Evolutionary conservation across 2,888 invertebrate genomes (phyloP), one percentile per base, ranked within the genome.

Genomic region (Tortricodes alternella): DNA sequence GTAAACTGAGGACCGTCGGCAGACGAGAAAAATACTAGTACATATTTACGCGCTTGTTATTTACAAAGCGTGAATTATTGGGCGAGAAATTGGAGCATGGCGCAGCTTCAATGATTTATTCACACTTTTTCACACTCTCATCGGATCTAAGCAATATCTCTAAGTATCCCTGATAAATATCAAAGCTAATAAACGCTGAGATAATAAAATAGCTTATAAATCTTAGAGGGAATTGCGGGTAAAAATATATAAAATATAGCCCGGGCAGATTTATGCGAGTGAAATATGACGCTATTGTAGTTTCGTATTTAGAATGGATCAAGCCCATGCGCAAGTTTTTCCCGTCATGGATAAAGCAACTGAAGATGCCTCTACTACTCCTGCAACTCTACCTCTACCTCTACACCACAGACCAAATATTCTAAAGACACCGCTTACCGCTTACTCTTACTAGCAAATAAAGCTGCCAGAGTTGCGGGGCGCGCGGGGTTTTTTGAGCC

Each of bases 161-260:
- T 60, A 62, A 60, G 60, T 62, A 62, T 58, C 27, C 21, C 49
- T 63, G 63, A 63, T 63, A 62, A 60, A 63, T 62, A 63, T 62
- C 60, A 53, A 21, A 51, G 59, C 63, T 62, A 62, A 63, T 63
- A 63, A 59, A 60, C 63, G 46, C 57, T 51, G 59, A 58, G 61
- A 53, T 49, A 53, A 53, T 56, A 56, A 50, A 50, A 44, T 50
- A 38, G 38, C 46, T 5, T 35, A 50, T 50, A 55, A 56, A 56
- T 56, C 55, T 55, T 50, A 59, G 56, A 51, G 29, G 49, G 53
- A 59, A 53, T 49, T 46, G 35, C 59, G 44, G 19, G 46, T 37
- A 38, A 48, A 46, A 41, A 56, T 56, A 52, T 52, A 59, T 51
- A 50, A 53, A 32, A 56, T 59, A 52, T 56, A 59, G 56, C 41